Evolutionary conservation across 1,140 invertebrate genomes (phyloP), one percentile per base, ranked within the genome.

Genomic region (Araneus ventricosus): DNA sequence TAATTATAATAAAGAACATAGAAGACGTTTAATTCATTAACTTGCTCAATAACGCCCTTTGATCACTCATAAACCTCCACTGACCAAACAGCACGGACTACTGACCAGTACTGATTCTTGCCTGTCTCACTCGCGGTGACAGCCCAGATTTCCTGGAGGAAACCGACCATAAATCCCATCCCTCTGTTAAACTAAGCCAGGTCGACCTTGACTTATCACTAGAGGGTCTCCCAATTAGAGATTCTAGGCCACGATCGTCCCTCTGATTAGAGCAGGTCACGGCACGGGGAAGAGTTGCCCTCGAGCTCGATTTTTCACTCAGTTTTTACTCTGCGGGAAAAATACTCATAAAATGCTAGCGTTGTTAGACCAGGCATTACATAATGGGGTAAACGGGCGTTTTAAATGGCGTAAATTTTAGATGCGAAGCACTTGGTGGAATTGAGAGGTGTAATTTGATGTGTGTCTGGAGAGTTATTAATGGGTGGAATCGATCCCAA

Each of bases 141-240:
- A 27, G 10, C 27, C 24, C 63, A 27, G 63, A 27, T 67, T 67
- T n/a, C 63, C 63, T 10, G 24, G 27, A 67, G n/a, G 63, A 67
- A 67, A 67, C 63, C 27, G 63, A 67, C 63, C 63, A 27, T 67
- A 27, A 67, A 67, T 67, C 63, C 63, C 24, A 27, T 67, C 27
- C n/a, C 63, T 67, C 63, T 67, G 63, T 67, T 67, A 67, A 67
- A 27, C 63, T 27, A 67, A 67, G 63, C 63, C n/a, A 67, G 27
- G 63, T 30, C 24, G 63, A 67, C 63, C 63, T 67, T 67, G 63
- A 67, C 63, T 14, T 2, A 14, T 14, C 27, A 27, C 63, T 52
- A 8, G 63, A 67, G 27, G 24, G 63, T 27, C 17, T 52, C 10
- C 63, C 63, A 30, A 67, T 67, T n/a, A 67, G 63, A 27, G 3